Conservation (phyloP, 1,140 invertebrate genomes). For the Saccostrea glomerata region DNA sequence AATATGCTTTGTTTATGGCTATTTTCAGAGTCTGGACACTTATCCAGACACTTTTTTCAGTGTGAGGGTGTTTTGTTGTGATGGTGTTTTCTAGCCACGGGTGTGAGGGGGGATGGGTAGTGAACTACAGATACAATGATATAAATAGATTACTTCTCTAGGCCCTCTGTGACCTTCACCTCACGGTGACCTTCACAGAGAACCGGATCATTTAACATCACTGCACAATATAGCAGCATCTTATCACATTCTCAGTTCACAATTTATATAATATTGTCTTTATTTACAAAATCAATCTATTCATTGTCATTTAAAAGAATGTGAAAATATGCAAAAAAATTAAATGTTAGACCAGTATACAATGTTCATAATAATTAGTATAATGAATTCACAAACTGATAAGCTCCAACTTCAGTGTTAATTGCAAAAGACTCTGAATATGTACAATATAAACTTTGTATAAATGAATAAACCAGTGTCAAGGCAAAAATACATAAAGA, state of each 20-base stretch:
- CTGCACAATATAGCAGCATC: conserved; percentile 30
- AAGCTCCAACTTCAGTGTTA: conserved; percentile 27
- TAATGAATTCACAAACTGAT: conserved; percentile 22
- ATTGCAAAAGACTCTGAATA: conserved; percentile 24
- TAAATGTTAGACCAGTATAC: conserved; percentile 16
- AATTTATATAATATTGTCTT: not conserved
- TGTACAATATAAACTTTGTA: conserved; percentile 28
- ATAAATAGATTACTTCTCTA: not conserved
- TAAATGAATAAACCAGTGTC: not conserved
- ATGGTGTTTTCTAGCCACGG: not conserved
- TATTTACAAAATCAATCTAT: not conserved
- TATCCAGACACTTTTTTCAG: not conserved
- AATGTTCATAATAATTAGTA: conserved; percentile 32
- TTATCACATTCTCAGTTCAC: not conserved
- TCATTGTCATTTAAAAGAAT: not conserved
- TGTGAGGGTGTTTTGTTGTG: not conserved
- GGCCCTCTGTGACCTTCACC: conserved; percentile 9
- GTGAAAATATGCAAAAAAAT: conserved; percentile 18
- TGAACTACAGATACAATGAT: conserved; percentile 22
- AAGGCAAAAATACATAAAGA: not conserved
- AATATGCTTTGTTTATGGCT: not conserved
- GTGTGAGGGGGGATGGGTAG: not conserved
- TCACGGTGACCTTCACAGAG: not conserved
- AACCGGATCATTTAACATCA: not conserved
- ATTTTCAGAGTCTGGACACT: not conserved